Evolutionary conservation across 2,888 invertebrate species (phyloP).

Genomic region (Heliconius cydno): DNA sequence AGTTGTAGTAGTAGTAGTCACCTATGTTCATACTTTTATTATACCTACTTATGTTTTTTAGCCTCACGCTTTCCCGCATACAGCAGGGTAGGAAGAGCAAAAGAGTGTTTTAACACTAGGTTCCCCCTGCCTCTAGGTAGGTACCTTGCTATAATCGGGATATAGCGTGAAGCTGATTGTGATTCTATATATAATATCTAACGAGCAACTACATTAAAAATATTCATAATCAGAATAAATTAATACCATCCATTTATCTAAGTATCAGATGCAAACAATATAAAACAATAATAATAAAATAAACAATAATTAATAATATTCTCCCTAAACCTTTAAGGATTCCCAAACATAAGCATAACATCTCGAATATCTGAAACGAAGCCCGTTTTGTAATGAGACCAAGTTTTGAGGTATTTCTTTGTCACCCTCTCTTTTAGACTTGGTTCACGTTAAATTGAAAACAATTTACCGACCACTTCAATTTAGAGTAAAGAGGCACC

Average conservation of each 20-base stretch:
- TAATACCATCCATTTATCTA: not conserved
- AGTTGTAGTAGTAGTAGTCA: too few species aligned
- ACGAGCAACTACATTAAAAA: too few species aligned
- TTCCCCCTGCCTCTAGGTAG: too few species aligned
- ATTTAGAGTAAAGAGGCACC: conserved; percentile 77
- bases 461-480: conserved; percentile 67
- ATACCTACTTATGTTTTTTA: too few species aligned
- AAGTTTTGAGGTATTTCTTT: conserved; percentile 44
- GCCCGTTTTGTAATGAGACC: conserved; percentile 39
- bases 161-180: too few species aligned
- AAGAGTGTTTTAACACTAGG: too few species aligned
- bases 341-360: conserved; percentile 35
- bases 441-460: conserved; percentile 55
- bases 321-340: conserved; percentile 10
- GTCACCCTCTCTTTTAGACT: conserved; percentile 46
- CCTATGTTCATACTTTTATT: too few species aligned
- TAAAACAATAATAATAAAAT: not conserved
- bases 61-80: too few species aligned
- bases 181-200: too few species aligned
- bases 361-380: conserved; percentile 39
- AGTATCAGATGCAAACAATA: not conserved
- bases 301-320: not conserved
- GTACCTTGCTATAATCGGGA: too few species aligned
- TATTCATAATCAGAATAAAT: too few species aligned
- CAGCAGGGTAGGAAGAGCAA: too few species aligned